Percentiles rank a stretch among this genome's conserved stretches.
Evolutionary conservation across 1,140 invertebrate species (phyloP).

Genomic region (Aleiodes sp.): DNA sequence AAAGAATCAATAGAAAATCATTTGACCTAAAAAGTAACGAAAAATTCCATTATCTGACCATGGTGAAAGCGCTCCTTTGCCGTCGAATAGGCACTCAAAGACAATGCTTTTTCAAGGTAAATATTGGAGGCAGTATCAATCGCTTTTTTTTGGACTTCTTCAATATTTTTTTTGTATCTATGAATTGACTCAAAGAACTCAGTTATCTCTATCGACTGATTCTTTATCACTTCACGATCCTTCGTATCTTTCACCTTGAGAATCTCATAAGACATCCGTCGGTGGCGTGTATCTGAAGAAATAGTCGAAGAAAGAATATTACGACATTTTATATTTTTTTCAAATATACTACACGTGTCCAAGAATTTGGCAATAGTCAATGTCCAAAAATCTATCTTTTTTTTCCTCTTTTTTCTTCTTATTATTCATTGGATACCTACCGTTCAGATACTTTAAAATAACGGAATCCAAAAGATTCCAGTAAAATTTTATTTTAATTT

Average conservation of each 20-base stretch:
- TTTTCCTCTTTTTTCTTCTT: too few relatives aligned
- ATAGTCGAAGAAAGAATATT: not conserved
- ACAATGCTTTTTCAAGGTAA: conserved; percentile 41
- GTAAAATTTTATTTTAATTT: conserved; percentile 38
- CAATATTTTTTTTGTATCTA: conserved; percentile 46
- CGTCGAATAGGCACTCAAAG: conserved; percentile 36
- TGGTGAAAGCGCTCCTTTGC: conserved; percentile 41
- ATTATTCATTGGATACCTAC: too few relatives aligned
- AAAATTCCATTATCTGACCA: not conserved
- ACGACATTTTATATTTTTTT: not conserved
- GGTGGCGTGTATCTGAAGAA: conserved; percentile 39
- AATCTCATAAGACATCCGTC: conserved; percentile 42
- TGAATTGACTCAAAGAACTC: conserved; percentile 44
- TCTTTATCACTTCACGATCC: conserved; percentile 45
- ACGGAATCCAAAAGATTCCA: conserved; percentile 40
- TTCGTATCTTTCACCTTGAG: conserved; percentile 48
- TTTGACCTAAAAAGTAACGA: not conserved
- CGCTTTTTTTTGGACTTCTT: conserved; percentile 31
- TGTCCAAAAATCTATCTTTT: too few relatives aligned
- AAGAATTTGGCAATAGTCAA: too few relatives aligned
- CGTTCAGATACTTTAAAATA: conserved; percentile 46
- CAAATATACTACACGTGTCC: too few relatives aligned
- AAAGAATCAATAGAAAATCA: conserved; percentile 18
- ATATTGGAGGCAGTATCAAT: conserved; percentile 42
- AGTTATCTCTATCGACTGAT: conserved; percentile 42